Evolutionary conservation across 2,797 vertebrate species (phyloP), one percentile per base, ranked within the genome.

Genomic region (Anisognathus igniventris): DNA sequence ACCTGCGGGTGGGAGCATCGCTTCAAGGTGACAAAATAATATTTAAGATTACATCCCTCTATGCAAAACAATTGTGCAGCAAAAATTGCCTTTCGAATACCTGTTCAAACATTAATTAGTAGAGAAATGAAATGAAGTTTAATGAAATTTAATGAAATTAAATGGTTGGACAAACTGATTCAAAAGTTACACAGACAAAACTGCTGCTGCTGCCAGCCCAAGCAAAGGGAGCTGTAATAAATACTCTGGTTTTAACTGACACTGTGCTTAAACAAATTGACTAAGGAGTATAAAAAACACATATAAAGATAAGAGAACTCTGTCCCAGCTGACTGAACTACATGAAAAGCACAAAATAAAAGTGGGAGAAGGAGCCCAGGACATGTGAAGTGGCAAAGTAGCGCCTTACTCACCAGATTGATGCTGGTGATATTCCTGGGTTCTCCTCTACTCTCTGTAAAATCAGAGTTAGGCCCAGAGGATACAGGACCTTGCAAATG

Each of bases 41-140:
- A 74, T 53, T 61, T 74, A 71, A 70, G 44, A 28, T 10, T 3
- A 16, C 6, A 62, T 23, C 23, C 15, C 57, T 82, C 67, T 35
- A 77, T 35, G 39, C 39, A 56, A 80, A 92, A 61, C 30, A 89
- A 80, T 4, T 1, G 2, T 25, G 39, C 6, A 53, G 35, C 33
- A 75, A 68, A 81, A 92, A 66, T 3, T 73, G 30, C 35, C 74
- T 66, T 91, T 30, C 27, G 39, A 72, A 93, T 53, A 87, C 27
- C 47, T 61, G 44, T 37, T 86, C 24, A 89, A 78, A 81, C 15
- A 30, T 28, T 31, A 57, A 53, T 82, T 65, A 42, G 21, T 3
- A 42, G 14, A 82, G 50, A 51, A 58, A 57, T 30, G 23, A 19
- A 51, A 31, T 50, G 10, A 50, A 50, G 21, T 21, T 10, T 10